A percentile compares a stretch with the other conserved stretches of the same genome.
Evolutionary conservation across 37 sponge, comb jelly and placozoan species (phyloP).

Genomic region (Amphimedon queenslandica): DNA sequence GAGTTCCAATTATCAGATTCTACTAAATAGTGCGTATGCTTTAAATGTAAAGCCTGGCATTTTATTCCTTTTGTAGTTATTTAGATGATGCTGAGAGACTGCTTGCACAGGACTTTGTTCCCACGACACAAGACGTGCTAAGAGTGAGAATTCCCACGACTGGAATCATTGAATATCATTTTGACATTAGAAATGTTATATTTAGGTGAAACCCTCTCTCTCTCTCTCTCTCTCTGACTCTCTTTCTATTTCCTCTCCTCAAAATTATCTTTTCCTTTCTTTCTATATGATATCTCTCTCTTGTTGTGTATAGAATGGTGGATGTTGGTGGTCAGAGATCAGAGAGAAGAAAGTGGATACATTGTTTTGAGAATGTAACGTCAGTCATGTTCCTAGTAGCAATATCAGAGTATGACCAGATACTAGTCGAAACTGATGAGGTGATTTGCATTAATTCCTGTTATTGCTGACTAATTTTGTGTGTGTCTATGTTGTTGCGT

Average conservation of each 20-base stretch:
- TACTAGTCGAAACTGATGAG: neutral
- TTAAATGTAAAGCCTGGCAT: no score
- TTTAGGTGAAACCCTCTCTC: no score
- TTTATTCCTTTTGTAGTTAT: conserved; percentile 68
- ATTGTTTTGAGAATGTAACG: conserved; percentile 69
- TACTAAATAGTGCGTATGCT: conserved; percentile 77
- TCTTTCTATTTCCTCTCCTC: no score
- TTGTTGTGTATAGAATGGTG: conserved; percentile 46
- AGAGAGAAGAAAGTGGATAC: conserved; percentile 74
- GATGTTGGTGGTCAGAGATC: conserved; percentile 72
- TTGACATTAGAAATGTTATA: conserved; percentile 77
- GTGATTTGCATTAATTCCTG: neutral
- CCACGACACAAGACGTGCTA: conserved; percentile 84
- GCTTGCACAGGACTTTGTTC: conserved; percentile 56
- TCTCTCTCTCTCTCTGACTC: no score
- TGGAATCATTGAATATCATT: conserved; percentile 88
- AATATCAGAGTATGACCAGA: conserved; percentile 66
- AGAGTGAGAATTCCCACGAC: conserved; percentile 91
- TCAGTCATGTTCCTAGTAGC: conserved; percentile 61
- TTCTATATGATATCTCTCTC: neutral
- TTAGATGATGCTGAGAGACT: conserved; percentile 79
- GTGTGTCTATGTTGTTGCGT: no score
- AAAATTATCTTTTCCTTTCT: neutral
- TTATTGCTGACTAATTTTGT: neutral
- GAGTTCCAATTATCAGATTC: conserved; percentile 96